phyloP scores from a whole-genome alignment of 2,113 vertebrate genomes.

The Ceyx cyanopectus region DNA sequence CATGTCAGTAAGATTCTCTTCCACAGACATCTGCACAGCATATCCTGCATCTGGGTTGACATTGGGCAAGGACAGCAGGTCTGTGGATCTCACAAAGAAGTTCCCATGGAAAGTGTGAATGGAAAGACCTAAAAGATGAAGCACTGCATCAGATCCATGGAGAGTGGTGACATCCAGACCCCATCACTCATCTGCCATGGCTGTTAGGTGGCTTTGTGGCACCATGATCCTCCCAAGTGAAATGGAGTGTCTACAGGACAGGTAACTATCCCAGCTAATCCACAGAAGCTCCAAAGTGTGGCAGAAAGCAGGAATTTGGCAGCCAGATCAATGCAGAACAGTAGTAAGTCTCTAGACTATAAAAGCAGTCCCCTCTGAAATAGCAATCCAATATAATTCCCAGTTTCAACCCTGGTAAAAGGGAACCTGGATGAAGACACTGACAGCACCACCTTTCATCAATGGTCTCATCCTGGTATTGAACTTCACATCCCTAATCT shows the following conservation, averaged over 20 bases:
- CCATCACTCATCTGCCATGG: neutral
- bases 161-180: neutral
- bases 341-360: neutral
- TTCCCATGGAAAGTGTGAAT: conserved; percentile 99
- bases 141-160: neutral
- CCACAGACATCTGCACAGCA: conserved; percentile 97
- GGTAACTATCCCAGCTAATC: neutral
- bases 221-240: neutral
- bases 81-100: conserved; percentile 97
- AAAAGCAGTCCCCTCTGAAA: neutral
- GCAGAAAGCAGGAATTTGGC: neutral
- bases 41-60: conserved; percentile 97
- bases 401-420: neutral
- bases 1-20: conserved; percentile 92
- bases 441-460: neutral
- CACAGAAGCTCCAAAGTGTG: neutral
- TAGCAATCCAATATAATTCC: neutral
- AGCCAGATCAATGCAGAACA: neutral
- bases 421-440: neutral
- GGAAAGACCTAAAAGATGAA: conserved; percentile 85
- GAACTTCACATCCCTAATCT: neutral
- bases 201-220: neutral
- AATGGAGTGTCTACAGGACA: neutral
- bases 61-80: conserved; percentile 93
- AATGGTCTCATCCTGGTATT: neutral